phyloP scores from a whole-genome alignment of 1,140 invertebrate genomes.

The Araneus ventricosus region DNA sequence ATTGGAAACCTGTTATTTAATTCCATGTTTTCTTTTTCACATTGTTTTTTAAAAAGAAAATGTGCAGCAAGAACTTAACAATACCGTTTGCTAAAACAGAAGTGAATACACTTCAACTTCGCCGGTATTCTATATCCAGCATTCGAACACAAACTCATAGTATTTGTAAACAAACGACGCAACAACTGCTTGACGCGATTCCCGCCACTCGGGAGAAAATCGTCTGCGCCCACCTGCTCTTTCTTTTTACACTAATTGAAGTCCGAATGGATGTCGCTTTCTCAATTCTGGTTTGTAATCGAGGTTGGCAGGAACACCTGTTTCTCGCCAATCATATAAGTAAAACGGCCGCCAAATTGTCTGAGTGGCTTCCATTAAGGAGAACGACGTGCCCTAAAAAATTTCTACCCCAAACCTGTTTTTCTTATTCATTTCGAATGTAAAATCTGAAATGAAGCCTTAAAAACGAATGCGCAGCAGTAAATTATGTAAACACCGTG shows the following conservation, averaged over 20 bases:
- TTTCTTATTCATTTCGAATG: neutral
- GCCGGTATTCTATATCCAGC: neutral
- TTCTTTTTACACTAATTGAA: slow-evolving; percentile 31
- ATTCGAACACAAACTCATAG: neutral
- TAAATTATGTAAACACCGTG: neutral
- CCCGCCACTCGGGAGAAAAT: neutral
- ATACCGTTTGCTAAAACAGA: neutral
- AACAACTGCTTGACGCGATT: neutral
- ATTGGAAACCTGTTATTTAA: neutral
- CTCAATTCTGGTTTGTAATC: slow-evolving; percentile 15
- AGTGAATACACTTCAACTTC: neutral
- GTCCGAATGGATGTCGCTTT: neutral
- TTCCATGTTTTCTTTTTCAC: neutral
- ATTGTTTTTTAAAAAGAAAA: neutral
- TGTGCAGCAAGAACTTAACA: neutral
- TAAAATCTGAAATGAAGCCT: neutral
- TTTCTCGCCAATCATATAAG: neutral
- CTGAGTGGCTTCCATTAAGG: neutral
- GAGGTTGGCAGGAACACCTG: slow-evolving; percentile 19
- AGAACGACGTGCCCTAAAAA: neutral
- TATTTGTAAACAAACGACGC: slow-evolving; percentile 13
- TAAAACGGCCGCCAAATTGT: neutral
- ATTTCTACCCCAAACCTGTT: neutral
- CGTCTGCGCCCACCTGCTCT: neutral
- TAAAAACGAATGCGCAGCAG: neutral